phyloP scores from a whole-genome alignment of 1,140 invertebrate species.

The Ridgeia piscesae region DNA sequence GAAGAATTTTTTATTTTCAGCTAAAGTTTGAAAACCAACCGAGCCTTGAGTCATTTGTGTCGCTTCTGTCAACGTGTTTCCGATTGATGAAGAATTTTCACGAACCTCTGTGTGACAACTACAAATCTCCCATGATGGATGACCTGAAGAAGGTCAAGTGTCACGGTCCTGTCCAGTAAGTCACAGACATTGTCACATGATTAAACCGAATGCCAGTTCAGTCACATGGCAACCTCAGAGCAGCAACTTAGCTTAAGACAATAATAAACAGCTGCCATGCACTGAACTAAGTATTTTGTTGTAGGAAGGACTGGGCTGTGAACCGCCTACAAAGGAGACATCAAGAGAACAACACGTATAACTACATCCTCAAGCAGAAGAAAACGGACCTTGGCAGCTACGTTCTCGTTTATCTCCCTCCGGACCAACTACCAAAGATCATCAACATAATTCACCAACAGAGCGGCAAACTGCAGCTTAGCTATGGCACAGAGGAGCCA shows the following conservation, averaged over 20 bases:
- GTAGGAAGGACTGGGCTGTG: slow-evolving; percentile 15
- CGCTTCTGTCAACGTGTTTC: slow-evolving; percentile 15
- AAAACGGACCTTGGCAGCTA: neutral
- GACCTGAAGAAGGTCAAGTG: slow-evolving; percentile 13
- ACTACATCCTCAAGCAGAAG: slow-evolving; percentile 21
- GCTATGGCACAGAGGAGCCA: neutral
- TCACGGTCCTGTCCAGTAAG: slow-evolving; percentile 26
- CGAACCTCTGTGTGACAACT: slow-evolving; percentile 14
- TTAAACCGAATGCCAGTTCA: too few species aligned
- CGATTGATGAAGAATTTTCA: slow-evolving; percentile 20
- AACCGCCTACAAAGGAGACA: slow-evolving; percentile 4
- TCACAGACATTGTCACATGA: neutral
- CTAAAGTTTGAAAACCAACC: slow-evolving; percentile 2
- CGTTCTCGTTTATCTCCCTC: slow-evolving; percentile 8
- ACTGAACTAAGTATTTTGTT: too few species aligned
- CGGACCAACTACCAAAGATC: neutral
- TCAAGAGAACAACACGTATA: slow-evolving; percentile 2
- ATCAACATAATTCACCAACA: neutral
- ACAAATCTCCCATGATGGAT: slow-evolving; percentile 17
- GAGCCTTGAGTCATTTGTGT: slow-evolving; percentile 10
- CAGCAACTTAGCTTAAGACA: too few species aligned
- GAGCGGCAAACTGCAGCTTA: neutral
- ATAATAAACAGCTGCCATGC: too few species aligned
- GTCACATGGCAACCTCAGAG: too few species aligned
- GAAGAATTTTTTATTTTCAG: neutral